These are phyloP conservation scores for Melieria crassipennis DNA, from an alignment of 2,888 invertebrate genomes.

Conservation along the genomic window DNA sequence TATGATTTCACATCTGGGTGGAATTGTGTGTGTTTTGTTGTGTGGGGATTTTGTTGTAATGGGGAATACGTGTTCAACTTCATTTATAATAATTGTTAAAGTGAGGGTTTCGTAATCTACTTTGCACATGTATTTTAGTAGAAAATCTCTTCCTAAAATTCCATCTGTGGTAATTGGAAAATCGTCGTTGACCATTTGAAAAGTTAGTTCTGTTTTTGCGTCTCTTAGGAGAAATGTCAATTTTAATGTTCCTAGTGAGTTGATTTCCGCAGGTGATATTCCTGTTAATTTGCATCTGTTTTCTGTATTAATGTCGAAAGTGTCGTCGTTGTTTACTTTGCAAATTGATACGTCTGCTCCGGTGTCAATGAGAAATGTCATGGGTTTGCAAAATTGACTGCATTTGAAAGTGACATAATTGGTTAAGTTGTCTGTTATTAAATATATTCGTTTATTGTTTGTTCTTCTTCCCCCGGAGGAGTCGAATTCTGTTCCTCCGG, in stretches of 20 bases:
- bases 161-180: constrained; percentile 33
- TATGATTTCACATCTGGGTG: constrained; percentile 27
- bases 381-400: not conserved
- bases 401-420: not conserved
- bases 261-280: constrained; percentile 17
- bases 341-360: constrained; percentile 30
- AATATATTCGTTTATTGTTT: not conserved
- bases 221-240: constrained; percentile 16
- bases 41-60: constrained; percentile 14
- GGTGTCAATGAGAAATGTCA: constrained; percentile 15
- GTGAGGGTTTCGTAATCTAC: constrained; percentile 32
- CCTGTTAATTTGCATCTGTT: constrained; percentile 15
- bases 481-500: not conserved
- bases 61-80: constrained; percentile 6
- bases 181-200: constrained; percentile 19
- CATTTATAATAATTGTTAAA: constrained; percentile 13
- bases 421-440: constrained; percentile 15
- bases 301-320: constrained; percentile 13
- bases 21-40: constrained; percentile 21
- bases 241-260: constrained; percentile 12
- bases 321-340: constrained; percentile 19
- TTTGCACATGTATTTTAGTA: constrained; percentile 25
- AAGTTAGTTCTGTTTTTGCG: not conserved
- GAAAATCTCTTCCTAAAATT: constrained; percentile 33
- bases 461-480: not conserved